Base-by-base conservation (phyloP, 1,140 invertebrate genomes). In the Bradysia coprophila region DNA sequence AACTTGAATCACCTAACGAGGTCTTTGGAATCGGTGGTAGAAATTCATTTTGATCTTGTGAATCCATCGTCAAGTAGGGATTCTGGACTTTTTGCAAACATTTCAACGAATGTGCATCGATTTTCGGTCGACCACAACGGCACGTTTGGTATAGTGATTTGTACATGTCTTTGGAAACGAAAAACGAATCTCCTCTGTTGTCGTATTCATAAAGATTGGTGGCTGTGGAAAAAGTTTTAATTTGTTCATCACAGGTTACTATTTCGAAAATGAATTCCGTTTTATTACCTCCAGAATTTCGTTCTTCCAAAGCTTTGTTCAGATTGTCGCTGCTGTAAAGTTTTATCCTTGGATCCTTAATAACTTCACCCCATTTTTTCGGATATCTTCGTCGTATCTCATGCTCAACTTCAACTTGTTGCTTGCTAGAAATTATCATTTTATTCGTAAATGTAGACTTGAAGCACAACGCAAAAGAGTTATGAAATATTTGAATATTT, bases 161-260 rank as follows among this genome's bases (percentile, higher is more conserved):
- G 18, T 51, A 50, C 57, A 59, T 56, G 24, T 54, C 51, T 3
- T 51, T 45, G 8, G 56, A 59, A 9, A 57, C 32, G 37, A 59
- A 59, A 13, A 45, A 47, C 1, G 49, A 49, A 21, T 57, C 52
- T 4, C 52, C 54, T 4, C 54, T 36, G 2, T 47, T 47, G 24
- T 48, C 48, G 21, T 59, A 54, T 22, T 41, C n/a, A 44, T 46
- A 56, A 1, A 54, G 49, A 36, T 47, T n/a, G n/a, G n/a, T n/a
- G n/a, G n/a, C n/a, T n/a, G n/a, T n/a, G n/a, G n/a, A n/a, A n/a
- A n/a, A n/a, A n/a, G n/a, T n/a, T n/a, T n/a, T n/a, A n/a, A n/a
- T n/a, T n/a, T n/a, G n/a, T n/a, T n/a, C n/a, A n/a, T n/a, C n/a
- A n/a, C n/a, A n/a, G n/a, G n/a, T n/a, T n/a, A n/a, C n/a, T n/a